Conservation (phyloP, 2,888 invertebrate species). For the Cyaniris semiargus region DNA sequence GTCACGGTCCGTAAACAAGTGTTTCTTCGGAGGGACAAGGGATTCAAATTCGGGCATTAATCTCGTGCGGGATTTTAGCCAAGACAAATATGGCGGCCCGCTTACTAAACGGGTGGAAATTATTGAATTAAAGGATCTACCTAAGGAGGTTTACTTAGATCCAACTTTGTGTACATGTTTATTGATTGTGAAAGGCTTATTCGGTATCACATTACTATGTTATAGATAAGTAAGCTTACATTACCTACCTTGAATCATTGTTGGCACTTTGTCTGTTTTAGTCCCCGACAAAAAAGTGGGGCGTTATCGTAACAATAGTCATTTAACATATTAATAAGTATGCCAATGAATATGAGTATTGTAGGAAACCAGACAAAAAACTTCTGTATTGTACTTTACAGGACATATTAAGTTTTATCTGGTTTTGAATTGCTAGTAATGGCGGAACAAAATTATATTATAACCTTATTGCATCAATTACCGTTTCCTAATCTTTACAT, state of each 20-base stretch:
- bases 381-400: no score
- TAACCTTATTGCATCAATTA: no score
- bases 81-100: constrained; percentile 72
- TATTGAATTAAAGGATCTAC: constrained; percentile 70
- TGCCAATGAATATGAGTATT: no score
- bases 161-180: neutral
- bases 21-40: constrained; percentile 51
- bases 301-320: no score
- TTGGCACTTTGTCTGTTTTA: no score
- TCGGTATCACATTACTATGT: neutral
- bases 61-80: constrained; percentile 70
- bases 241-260: neutral
- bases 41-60: constrained; percentile 70
- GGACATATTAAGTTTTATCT: no score
- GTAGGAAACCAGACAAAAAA: no score
- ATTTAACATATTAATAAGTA: no score
- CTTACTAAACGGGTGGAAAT: constrained; percentile 70
- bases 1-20: constrained; percentile 29
- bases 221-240: neutral
- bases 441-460: no score
- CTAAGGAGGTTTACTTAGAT: constrained; percentile 58
- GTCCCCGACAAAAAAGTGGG: no score
- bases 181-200: constrained; percentile 7
- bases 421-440: no score
- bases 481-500: no score